Percentiles rank a stretch among this genome's conserved stretches.
Evolutionary conservation across 37 sponge, comb jelly and placozoan genomes (phyloP).

Genomic region (Beroe forskalii): DNA sequence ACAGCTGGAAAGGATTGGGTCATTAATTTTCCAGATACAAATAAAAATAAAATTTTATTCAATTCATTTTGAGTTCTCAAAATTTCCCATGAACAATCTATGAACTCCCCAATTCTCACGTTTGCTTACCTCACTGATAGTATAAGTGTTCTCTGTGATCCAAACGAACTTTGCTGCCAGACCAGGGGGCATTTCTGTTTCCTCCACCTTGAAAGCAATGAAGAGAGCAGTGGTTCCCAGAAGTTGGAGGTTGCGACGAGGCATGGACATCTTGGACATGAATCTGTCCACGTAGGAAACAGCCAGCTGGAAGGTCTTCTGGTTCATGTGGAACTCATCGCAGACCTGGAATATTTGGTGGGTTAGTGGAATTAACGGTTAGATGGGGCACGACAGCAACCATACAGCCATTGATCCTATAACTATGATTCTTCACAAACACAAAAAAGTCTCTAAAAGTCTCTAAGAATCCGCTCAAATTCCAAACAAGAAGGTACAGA

Average conservation of each 20-base stretch:
- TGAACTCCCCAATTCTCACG: too few species aligned
- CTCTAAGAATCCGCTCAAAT: too few species aligned
- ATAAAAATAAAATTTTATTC: background rate
- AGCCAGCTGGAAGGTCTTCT: conserved; percentile 36
- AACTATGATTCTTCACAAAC: too few species aligned
- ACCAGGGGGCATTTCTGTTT: background rate
- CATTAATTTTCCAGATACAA: background rate
- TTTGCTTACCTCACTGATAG: background rate
- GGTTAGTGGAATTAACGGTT: too few species aligned
- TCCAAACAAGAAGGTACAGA: background rate
- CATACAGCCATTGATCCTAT: too few species aligned
- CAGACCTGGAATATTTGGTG: background rate
- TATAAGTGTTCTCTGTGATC: conserved; percentile 56
- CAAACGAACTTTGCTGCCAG: conserved; percentile 10
- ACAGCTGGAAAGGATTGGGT: background rate
- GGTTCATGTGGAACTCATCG: conserved; percentile 31
- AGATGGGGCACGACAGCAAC: too few species aligned
- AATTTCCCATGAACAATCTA: too few species aligned
- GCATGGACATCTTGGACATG: conserved; percentile 56
- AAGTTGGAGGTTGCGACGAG: background rate
- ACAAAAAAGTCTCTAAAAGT: too few species aligned
- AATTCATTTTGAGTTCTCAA: too few species aligned
- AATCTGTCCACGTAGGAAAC: conserved; percentile 60
- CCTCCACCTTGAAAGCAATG: conserved; percentile 49
- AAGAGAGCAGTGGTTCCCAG: conserved; percentile 18